These are phyloP conservation scores for Dryoscopus gambensis DNA, from an alignment of 2,113 vertebrate species.

Conservation along the genomic window DNA sequence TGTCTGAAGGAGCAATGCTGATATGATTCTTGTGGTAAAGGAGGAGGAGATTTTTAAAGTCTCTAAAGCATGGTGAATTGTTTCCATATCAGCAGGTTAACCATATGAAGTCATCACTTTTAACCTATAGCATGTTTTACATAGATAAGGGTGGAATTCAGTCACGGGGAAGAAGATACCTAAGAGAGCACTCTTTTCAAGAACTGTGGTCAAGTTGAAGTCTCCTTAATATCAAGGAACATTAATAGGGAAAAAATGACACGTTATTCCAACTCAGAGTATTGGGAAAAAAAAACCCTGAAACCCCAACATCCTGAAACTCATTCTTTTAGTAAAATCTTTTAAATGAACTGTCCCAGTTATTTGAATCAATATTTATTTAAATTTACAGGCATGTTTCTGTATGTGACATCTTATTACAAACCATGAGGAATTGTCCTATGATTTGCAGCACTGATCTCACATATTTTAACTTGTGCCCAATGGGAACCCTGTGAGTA, in stretches of 20 bases:
- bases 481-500: neutral
- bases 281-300: neutral
- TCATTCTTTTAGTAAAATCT: neutral
- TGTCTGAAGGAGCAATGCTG: neutral
- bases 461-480: neutral
- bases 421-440: neutral
- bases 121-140: neutral
- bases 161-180: neutral
- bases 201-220: neutral
- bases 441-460: accelerated
- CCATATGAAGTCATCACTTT: neutral
- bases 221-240: neutral
- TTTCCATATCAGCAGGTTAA: neutral
- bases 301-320: neutral
- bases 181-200: neutral
- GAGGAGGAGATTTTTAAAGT: neutral
- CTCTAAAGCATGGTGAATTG: neutral
- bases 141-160: neutral
- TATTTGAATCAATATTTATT: neutral
- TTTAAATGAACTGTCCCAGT: neutral
- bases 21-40: neutral
- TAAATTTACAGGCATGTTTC: neutral
- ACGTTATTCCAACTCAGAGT: neutral
- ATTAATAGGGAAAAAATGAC: neutral
- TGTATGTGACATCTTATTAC: neutral